phyloP scores from a whole-genome alignment of 1,140 invertebrate genomes.

The Cydia amplana region DNA sequence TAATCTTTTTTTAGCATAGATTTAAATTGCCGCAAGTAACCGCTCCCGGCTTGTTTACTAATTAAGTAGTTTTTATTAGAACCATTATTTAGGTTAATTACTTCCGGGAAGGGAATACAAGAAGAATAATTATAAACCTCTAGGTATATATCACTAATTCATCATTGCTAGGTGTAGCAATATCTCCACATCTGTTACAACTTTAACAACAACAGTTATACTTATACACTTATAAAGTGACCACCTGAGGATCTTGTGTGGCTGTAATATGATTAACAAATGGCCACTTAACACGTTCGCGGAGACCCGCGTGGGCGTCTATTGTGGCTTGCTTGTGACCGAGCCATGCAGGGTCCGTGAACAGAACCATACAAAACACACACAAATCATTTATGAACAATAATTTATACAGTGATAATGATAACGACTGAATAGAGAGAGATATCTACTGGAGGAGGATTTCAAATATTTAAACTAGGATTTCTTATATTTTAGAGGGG shows the following conservation, averaged over 20 bases:
- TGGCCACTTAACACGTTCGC: conserved; percentile 2
- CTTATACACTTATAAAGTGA: background rate
- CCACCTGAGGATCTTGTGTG: background rate
- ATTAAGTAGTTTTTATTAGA: too few species aligned
- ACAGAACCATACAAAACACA: too few species aligned
- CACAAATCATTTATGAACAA: background rate
- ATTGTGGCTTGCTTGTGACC: background rate
- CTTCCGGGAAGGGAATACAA: too few species aligned
- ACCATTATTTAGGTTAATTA: too few species aligned
- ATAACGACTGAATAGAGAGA: background rate
- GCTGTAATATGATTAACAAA: conserved; percentile 10
- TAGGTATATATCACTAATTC: too few species aligned
- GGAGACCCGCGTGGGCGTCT: background rate
- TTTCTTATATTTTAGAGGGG: background rate
- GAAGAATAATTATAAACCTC: too few species aligned
- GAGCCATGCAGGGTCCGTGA: background rate
- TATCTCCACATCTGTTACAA: background rate
- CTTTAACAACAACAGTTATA: background rate
- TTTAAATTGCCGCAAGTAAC: too few species aligned
- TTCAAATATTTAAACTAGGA: too few species aligned
- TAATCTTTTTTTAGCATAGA: too few species aligned
- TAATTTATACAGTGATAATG: background rate
- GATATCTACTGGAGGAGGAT: background rate
- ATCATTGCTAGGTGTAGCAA: too few species aligned
- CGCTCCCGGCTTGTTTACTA: too few species aligned